Base-by-base conservation (phyloP, 2,888 invertebrate genomes). In the Drosophila cracens region DNA sequence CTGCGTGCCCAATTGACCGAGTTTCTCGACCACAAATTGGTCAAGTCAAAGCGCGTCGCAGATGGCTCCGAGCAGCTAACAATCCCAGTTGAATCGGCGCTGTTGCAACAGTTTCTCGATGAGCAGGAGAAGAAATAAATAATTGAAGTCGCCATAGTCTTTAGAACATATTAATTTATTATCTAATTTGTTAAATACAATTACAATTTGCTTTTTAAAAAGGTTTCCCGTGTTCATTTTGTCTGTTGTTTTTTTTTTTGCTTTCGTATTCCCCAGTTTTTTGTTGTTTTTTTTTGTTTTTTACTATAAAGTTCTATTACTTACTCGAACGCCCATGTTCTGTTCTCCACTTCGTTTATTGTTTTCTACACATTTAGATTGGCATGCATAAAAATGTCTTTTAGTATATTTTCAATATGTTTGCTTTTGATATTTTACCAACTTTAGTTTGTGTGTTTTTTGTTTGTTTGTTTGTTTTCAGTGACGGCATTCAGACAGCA, bases 1-100 rank as follows among this genome's bases (percentile, higher is more conserved):
- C 93, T 99, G 69, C 95, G 98, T 79, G 97, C 98, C 7, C 98
- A 99, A 90, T 94, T 99, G 4, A 98, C 97, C 0, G 99, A 99
- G 93, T 99, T 99, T 93, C 94, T 97, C 57, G 99, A 99, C 93
- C 99, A 99, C 93, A 97, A 98, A 92, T 94, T 99, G 83, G 95
- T 99, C 6, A 96, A 96, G 92, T 95, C 95, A 65, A 97, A 96
- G 90, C 95, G 98, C 87, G 96, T 95, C 21, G 93, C 94, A 34
- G 98, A 98, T 92, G 98, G 98, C 38, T 95, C 96, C 59, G 98
- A 98, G 92, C 95, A 96, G 90, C 94, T 98, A 38, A 91, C 95
- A 29, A 97, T 98, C 92, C 97, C 98, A 0, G 95, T 98, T 31
- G 96, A 96, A 80, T 95, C 94, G 76, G 92, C 93, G 18, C 94